phyloP scores from a whole-genome alignment of 1,140 invertebrate species.

The Homalodisca vitripennis region DNA sequence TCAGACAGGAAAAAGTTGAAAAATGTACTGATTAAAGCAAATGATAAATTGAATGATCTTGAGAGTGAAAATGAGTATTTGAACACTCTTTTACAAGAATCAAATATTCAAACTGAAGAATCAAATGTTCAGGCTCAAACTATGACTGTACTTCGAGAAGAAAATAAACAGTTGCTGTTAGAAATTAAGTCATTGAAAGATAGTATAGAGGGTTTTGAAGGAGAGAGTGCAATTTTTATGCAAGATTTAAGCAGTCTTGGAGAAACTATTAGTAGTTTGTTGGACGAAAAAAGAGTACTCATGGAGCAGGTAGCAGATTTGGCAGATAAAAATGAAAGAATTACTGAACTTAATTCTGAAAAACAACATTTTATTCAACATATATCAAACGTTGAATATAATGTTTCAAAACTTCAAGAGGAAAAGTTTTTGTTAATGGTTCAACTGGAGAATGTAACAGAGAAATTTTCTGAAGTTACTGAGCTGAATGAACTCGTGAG shows the following conservation, averaged over 20 bases:
- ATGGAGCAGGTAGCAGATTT: background rate
- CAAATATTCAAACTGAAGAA: background rate
- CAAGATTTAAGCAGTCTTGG: background rate
- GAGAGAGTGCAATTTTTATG: background rate
- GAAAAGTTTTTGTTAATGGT: background rate
- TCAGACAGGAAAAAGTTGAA: background rate
- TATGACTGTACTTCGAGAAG: background rate
- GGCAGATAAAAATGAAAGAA: background rate
- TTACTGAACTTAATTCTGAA: background rate
- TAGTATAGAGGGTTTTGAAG: background rate
- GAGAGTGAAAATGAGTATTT: background rate
- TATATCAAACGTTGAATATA: background rate
- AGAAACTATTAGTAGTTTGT: slow-evolving; percentile 4
- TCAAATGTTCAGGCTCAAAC: background rate
- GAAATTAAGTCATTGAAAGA: background rate
- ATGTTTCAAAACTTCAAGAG: background rate
- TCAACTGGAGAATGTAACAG: background rate
- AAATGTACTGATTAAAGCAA: background rate
- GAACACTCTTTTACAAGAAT: background rate
- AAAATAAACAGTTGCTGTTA: background rate
- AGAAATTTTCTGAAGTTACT: background rate
- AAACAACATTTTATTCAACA: background rate
- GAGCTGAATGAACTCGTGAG: background rate
- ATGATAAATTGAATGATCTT: slow-evolving; percentile 1
- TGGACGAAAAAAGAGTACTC: background rate